phyloP scores from a whole-genome alignment of 1,140 invertebrate species.

The Physella acuta region DNA sequence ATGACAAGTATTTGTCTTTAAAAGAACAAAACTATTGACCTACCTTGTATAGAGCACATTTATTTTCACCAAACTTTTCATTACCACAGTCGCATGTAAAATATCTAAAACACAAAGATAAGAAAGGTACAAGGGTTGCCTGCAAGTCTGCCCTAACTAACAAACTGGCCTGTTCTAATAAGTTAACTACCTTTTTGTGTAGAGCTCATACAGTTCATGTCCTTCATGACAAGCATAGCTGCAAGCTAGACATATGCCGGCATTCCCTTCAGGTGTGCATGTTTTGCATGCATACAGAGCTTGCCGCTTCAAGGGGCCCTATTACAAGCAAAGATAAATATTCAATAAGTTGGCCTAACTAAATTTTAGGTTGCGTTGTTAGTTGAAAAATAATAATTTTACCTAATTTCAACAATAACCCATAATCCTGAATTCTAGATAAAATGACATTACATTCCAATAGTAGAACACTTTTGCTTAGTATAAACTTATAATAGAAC shows the following conservation, averaged over 20 bases:
- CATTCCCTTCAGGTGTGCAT: constrained; percentile 73
- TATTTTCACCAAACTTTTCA: constrained; percentile 72
- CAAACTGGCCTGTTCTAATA: not conserved
- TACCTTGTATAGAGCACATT: constrained; percentile 74
- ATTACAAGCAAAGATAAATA: constrained; percentile 44
- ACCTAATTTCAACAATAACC: too few species aligned
- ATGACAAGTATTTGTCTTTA: too few species aligned
- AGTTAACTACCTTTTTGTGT: constrained; percentile 79
- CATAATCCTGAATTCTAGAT: too few species aligned
- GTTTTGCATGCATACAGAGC: constrained; percentile 93
- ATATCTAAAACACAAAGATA: constrained; percentile 64
- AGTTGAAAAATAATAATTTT: too few species aligned
- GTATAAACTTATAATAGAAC: too few species aligned
- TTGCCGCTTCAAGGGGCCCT: constrained; percentile 93
- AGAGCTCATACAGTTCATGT: constrained; percentile 93
- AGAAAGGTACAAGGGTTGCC: not conserved
- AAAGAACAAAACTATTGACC: too few species aligned
- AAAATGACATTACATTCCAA: too few species aligned
- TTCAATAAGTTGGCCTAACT: too few species aligned
- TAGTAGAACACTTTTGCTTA: too few species aligned
- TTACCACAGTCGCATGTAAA: constrained; percentile 98
- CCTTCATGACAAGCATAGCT: constrained; percentile 92
- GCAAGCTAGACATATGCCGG: constrained; percentile 92
- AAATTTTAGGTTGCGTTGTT: too few species aligned
- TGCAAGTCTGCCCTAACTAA: not conserved